phyloP scores from a whole-genome alignment of 2,888 invertebrate species.

The Sicus ferrugineus region DNA sequence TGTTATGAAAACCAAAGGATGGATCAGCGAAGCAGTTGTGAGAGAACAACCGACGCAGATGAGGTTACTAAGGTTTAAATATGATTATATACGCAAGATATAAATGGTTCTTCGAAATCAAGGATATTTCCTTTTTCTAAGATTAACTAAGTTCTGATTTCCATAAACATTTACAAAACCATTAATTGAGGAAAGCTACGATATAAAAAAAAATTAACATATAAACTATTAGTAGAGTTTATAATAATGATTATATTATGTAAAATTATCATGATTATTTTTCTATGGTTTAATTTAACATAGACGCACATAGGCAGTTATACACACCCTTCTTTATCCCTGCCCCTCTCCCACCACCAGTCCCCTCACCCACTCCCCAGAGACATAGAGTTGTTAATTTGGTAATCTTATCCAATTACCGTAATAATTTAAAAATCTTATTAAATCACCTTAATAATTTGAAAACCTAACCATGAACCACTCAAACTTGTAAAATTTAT shows the following conservation, averaged over 20 bases:
- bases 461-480: too few relatives aligned
- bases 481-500: too few relatives aligned
- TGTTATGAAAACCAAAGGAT: background rate
- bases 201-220: constrained; percentile 12
- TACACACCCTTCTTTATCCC: too few relatives aligned
- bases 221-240: constrained; percentile 17
- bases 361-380: background rate
- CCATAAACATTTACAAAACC: constrained; percentile 18
- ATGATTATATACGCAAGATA: constrained; percentile 23
- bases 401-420: too few relatives aligned
- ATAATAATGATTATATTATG: constrained; percentile 1
- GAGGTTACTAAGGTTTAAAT: background rate
- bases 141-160: constrained; percentile 30
- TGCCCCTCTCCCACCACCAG: too few relatives aligned
- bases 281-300: constrained; percentile 9
- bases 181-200: constrained; percentile 13
- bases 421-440: too few relatives aligned
- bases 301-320: too few relatives aligned
- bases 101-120: constrained; percentile 12
- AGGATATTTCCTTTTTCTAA: constrained; percentile 31
- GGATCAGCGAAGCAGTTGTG: background rate
- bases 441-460: too few relatives aligned
- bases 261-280: constrained; percentile 23
- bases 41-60: too few relatives aligned
- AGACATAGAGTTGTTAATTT: background rate